A percentile compares a stretch with the other conserved stretches of the same genome.
Evolutionary conservation across 2,888 invertebrate species (phyloP).

Genomic region (Phengaris arion): DNA sequence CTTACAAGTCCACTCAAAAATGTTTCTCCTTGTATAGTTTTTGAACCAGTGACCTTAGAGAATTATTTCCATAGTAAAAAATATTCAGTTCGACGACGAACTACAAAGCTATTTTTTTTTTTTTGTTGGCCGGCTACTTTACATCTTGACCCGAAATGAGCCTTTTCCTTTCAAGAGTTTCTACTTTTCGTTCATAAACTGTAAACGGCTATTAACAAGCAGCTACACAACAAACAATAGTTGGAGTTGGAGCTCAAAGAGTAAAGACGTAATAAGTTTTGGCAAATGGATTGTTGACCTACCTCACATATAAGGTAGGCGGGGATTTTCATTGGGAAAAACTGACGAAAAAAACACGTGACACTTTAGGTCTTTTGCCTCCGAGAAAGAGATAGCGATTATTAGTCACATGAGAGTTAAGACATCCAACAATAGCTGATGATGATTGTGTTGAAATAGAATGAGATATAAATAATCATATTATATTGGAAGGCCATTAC

Average conservation of each 20-base stretch:
- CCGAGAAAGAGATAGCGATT: neutral
- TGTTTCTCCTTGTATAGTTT: too few species aligned
- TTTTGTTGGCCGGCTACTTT: too few species aligned
- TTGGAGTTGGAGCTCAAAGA: neutral
- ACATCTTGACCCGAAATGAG: too few species aligned
- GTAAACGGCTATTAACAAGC: neutral
- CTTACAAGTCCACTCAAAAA: too few species aligned
- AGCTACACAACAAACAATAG: slow-evolving; percentile 28
- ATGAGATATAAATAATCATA: slow-evolving; percentile 3
- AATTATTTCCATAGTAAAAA: too few species aligned
- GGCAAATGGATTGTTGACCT: slow-evolving; percentile 34
- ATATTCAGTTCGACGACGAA: too few species aligned
- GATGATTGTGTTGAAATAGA: neutral
- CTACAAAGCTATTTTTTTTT: too few species aligned
- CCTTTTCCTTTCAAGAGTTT: too few species aligned
- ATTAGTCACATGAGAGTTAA: neutral
- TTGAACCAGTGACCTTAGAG: too few species aligned
- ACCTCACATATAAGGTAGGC: slow-evolving; percentile 32
- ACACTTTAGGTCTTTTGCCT: neutral
- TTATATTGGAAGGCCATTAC: neutral
- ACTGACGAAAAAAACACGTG: slow-evolving; percentile 4
- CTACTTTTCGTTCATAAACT: too few species aligned
- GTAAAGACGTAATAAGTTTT: slow-evolving; percentile 24
- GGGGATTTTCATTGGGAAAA: slow-evolving; percentile 10
- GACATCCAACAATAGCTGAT: neutral